Conservation (phyloP, 1,140 invertebrate species). For the Microplitis demolitor region DNA sequence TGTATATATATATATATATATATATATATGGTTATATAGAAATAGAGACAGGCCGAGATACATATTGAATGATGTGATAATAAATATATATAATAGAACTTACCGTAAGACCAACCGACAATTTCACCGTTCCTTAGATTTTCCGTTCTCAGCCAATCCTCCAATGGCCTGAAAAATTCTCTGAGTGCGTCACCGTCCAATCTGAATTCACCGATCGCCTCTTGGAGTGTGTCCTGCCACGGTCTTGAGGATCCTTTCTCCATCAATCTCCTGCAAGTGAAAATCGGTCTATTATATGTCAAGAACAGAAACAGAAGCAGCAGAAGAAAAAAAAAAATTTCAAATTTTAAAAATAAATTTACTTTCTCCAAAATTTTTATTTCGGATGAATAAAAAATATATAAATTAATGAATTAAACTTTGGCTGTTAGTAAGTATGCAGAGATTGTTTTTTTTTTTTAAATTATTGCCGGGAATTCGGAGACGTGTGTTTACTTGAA, state of each 20-base stretch:
- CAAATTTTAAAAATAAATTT: neutral
- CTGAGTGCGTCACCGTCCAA: conserved; percentile 83
- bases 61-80: conserved; percentile 11
- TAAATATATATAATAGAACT: conserved; percentile 27
- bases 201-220: conserved; percentile 77
- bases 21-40: too few relatives aligned
- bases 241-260: conserved; percentile 81
- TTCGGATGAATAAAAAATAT: too few relatives aligned
- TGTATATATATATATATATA: neutral
- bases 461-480: too few relatives aligned
- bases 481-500: too few relatives aligned
- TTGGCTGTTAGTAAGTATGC: conserved; percentile 9
- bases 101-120: conserved; percentile 81
- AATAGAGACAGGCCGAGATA: neutral
- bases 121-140: conserved; percentile 79
- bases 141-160: conserved; percentile 85
- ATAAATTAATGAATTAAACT: too few relatives aligned
- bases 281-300: conserved; percentile 26
- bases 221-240: conserved; percentile 83
- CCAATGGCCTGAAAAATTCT: conserved; percentile 90
- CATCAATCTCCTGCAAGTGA: conserved; percentile 74
- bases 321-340: conserved; percentile 6
- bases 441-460: neutral
- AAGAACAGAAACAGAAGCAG: conserved; percentile 3
- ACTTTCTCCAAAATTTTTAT: conserved; percentile 15